Base-by-base conservation (phyloP, 1,140 invertebrate genomes). In the Pseudobourletiella spinata region DNA sequence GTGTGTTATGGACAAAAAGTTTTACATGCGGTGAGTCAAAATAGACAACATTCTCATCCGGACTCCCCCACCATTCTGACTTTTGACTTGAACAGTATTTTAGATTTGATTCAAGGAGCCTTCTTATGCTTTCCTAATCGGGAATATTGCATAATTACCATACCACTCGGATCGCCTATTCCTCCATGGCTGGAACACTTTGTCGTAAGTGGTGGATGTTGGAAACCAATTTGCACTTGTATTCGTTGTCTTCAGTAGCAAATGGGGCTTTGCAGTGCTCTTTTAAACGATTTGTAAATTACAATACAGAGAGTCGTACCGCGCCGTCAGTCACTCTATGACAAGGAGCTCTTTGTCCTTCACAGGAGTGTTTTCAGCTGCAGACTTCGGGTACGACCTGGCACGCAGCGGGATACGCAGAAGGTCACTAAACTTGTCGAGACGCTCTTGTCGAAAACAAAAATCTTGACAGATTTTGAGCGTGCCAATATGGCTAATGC, bases 81-180 rank as follows among this genome's bases (percentile, higher is more conserved):
- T n/a, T n/a, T n/a, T n/a, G n/a, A n/a, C n/a, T n/a, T 24, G 76
- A 75, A 74, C 75, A 59, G 24, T 70, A 77, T 81, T 86, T 72
- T 87, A 11, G 77, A 81, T 67, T 57, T 67, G 26, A 60, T 67
- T 22, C 29, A 59, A n/a, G 80, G 80, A 25, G 79, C 82, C 0
- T 88, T 84, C 71, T 80, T 84, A 60, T 73, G 82, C 59, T 88
- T 84, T 68, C 83, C 84, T 0, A 76, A 82, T 26, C 70, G 77
- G 58, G 83, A 86, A 55, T 88, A 86, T 69, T 82, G 81, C 68
- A 71, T 84, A 24, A 76, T 86, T 30, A 80, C 82, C 8, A 70
- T 85, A 1, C 85, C 85, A 0, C 79, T 80, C 16, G 76, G 76
- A n/a, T 76, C 80, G 24, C 76, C 79, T 1, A 76, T 78, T 48